Evolutionary conservation across 2,888 invertebrate genomes (phyloP), one percentile per base, ranked within the genome.

Genomic region (Dolichomitus sp.): DNA sequence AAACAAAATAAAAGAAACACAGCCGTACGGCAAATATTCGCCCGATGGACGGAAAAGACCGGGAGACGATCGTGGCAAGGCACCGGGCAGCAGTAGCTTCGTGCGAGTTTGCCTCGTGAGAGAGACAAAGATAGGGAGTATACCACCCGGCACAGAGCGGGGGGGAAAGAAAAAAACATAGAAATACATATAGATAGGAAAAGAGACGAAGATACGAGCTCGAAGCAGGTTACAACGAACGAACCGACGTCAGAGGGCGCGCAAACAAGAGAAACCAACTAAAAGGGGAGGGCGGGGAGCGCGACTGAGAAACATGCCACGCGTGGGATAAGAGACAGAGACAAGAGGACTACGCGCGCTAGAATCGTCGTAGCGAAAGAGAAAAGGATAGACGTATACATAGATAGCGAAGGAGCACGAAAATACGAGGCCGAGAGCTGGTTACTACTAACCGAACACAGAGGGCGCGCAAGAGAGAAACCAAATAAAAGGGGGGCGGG

Each of bases 31-130:
- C 61, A 69, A 30, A 42, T 50, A 50, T 45, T 45, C 66, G 14
- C 45, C 70, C 57, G 72, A 85, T 85, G 83, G 80, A 85, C 79
- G 80, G 78, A 83, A 84, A 75, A 83, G 70, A 76, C 84, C 84
- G 83, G 76, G 83, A 73, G 17, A 69, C 75, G 77, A 57, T 81
- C 76, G 81, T 74, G 70, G 75, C 83, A 81, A 78, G 74, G 52
- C 66, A 82, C 83, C 82, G 85, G 83, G 65, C 75, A 74, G 79
- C 81, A 83, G 80, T 14, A 12, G 3, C 76, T 74, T 84, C 76
- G 48, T 73, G 72, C 78, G 81, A 70, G 66, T 85, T 80, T 70
- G 72, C 79, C 54, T 83, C 61, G 80, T 84, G 85, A 70, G 54
- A 77, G 37, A 59, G 69, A 65, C 69, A 57, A 52, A 68, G 59